A percentile compares a stretch with the other conserved stretches of the same genome.
phyloP scores from a whole-genome alignment of 64 coral and sea anemone genomes.

The Stylophora pistillata region DNA sequence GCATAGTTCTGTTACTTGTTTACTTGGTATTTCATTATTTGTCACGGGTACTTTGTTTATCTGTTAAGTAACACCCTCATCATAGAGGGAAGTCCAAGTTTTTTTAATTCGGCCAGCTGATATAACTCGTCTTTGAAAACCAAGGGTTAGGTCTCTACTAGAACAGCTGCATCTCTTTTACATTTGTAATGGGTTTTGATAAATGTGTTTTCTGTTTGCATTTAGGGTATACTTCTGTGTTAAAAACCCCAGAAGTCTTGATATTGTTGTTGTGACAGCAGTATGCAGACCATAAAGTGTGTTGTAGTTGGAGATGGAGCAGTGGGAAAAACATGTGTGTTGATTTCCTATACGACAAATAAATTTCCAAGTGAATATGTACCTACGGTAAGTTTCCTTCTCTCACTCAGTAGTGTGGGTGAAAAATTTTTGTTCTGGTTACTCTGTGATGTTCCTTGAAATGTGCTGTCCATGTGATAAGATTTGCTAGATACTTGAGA shows the following conservation, averaged over 20 bases:
- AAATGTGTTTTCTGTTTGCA: not conserved
- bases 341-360: constrained; percentile 91
- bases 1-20: too few species aligned
- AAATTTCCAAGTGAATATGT: constrained; percentile 96
- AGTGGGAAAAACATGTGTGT: constrained; percentile 88
- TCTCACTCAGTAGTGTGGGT: too few species aligned
- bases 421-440: too few species aligned
- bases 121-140: not conserved
- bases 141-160: not conserved
- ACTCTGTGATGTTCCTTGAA: too few species aligned
- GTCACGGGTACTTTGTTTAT: too few species aligned
- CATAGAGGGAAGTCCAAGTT: too few species aligned
- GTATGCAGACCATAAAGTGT: constrained; percentile 91
- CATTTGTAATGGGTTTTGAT: not conserved
- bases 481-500: too few species aligned
- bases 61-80: too few species aligned
- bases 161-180: not conserved
- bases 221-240: not conserved
- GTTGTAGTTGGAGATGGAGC: constrained; percentile 90
- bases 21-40: too few species aligned
- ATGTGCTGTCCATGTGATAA: too few species aligned
- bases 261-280: not conserved
- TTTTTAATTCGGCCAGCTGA: too few species aligned
- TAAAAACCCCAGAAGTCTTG: not conserved
- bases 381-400: constrained; percentile 71